A percentile compares a stretch with the other conserved stretches of the same genome.
These are phyloP conservation scores for Acipenser transmontanus DNA, from an alignment of 2,797 vertebrate genomes.

Conservation along the genomic window DNA sequence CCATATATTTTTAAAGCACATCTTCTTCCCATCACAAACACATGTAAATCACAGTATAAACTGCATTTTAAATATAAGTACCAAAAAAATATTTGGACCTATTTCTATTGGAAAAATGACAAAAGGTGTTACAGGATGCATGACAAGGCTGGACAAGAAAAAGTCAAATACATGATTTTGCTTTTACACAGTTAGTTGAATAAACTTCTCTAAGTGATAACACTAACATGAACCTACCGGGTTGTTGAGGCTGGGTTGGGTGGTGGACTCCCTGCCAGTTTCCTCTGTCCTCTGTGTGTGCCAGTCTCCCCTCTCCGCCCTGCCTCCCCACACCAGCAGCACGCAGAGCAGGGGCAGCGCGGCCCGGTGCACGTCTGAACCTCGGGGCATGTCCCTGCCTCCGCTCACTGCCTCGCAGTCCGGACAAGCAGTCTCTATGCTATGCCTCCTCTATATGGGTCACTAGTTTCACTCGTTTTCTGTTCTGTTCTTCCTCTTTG, in stretches of 20 bases:
- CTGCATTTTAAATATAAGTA: too few species aligned
- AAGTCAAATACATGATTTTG: neutral
- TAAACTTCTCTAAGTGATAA: neutral
- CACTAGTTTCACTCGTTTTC: neutral
- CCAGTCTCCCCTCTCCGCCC: neutral
- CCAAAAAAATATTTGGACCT: too few species aligned
- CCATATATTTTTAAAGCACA: neutral
- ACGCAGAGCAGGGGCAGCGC: neutral
- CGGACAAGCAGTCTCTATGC: slow-evolving; percentile 5
- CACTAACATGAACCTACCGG: neutral
- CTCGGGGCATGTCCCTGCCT: neutral
- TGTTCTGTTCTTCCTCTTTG: slow-evolving; percentile 7
- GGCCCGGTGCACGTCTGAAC: neutral
- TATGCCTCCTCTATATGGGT: slow-evolving; percentile 15
- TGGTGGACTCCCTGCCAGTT: neutral
- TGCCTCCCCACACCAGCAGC: neutral
- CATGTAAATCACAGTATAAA: neutral
- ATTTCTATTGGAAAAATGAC: too few species aligned
- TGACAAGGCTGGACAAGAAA: neutral
- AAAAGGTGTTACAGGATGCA: neutral
- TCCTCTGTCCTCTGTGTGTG: neutral
- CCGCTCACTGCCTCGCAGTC: neutral
- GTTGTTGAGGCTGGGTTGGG: neutral
- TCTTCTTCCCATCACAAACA: neutral
- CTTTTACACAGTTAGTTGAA: too few species aligned